Percentiles rank a stretch among this genome's conserved stretches.
Evolutionary conservation across 1,140 invertebrate genomes (phyloP).

Genomic region (Listronotus bonariensis): DNA sequence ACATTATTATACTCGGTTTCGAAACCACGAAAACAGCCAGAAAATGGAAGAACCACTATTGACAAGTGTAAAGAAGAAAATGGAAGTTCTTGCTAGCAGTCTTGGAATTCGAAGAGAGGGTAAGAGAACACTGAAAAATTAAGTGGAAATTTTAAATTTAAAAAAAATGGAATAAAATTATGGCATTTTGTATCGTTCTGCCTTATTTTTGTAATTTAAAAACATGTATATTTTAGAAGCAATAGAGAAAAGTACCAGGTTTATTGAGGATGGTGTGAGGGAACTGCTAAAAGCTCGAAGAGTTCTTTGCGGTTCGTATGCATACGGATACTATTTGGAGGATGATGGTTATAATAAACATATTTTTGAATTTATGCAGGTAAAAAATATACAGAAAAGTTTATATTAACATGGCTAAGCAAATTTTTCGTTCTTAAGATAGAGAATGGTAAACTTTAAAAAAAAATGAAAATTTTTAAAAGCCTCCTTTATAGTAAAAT

Average conservation of each 20-base stretch:
- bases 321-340: slow-evolving; percentile 70
- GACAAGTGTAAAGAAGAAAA: slow-evolving; percentile 66
- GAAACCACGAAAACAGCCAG: slow-evolving; percentile 70
- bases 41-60: slow-evolving; percentile 68
- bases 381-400: slow-evolving; percentile 53
- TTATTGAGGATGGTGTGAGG: slow-evolving; percentile 69
- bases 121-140: slow-evolving; percentile 24
- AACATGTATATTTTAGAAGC: slow-evolving; percentile 42
- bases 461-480: too few species aligned
- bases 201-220: too few species aligned
- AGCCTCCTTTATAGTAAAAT: too few species aligned
- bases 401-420: too few species aligned
- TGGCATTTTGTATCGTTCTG: too few species aligned
- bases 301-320: slow-evolving; percentile 70
- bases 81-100: slow-evolving; percentile 63
- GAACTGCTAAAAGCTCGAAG: slow-evolving; percentile 68
- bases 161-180: too few species aligned
- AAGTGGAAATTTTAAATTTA: too few species aligned
- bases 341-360: slow-evolving; percentile 70
- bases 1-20: slow-evolving; percentile 70
- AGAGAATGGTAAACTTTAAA: too few species aligned
- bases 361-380: slow-evolving; percentile 76
- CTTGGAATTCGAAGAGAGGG: slow-evolving; percentile 54
- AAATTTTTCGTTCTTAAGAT: too few species aligned
- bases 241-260: slow-evolving; percentile 58